Conservation (phyloP, 2,113 vertebrate species). For the Catharus bicknelli region DNA sequence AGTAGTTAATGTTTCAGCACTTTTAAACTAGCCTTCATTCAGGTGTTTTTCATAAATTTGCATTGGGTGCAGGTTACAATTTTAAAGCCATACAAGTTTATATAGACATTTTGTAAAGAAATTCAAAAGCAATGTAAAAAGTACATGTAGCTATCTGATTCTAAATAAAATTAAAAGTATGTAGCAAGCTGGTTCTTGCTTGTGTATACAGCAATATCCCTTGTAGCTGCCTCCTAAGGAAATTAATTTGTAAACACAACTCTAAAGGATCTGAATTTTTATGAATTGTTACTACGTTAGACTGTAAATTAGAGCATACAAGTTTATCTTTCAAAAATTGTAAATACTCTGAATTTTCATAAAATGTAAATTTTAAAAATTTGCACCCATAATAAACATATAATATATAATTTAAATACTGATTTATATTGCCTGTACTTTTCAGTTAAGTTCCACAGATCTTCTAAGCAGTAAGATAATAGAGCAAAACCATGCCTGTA, state of each 20-base stretch:
- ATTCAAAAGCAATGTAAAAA: conserved; percentile 65
- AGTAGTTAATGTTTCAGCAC: conserved; percentile 73
- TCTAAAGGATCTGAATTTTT: conserved; percentile 77
- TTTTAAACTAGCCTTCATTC: conserved; percentile 71
- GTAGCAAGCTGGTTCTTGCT: conserved; percentile 97
- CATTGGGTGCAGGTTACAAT: conserved; percentile 74
- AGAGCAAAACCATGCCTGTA: neutral
- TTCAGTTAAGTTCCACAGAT: neutral
- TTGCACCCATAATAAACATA: conserved; percentile 94
- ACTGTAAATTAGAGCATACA: conserved; percentile 83
- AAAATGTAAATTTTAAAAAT: conserved; percentile 87
- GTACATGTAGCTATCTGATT: conserved; percentile 59
- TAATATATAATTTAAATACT: conserved; percentile 83
- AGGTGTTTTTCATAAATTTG: conserved; percentile 64
- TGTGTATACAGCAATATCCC: conserved; percentile 73
- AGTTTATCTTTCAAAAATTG: conserved; percentile 81
- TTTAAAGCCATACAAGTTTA: conserved; percentile 81
- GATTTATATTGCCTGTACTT: conserved; percentile 49
- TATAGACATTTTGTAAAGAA: conserved; percentile 66
- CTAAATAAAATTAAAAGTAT: neutral
- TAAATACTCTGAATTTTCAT: conserved; percentile 89
- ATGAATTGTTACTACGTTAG: conserved; percentile 72
- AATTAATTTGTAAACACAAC: conserved; percentile 76
- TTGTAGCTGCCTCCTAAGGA: conserved; percentile 79
- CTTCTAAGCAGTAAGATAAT: neutral